Evolutionary conservation across 2,113 vertebrate species (phyloP), one percentile per base, ranked within the genome.

Genomic region (Aldabrachelys gigantea): DNA sequence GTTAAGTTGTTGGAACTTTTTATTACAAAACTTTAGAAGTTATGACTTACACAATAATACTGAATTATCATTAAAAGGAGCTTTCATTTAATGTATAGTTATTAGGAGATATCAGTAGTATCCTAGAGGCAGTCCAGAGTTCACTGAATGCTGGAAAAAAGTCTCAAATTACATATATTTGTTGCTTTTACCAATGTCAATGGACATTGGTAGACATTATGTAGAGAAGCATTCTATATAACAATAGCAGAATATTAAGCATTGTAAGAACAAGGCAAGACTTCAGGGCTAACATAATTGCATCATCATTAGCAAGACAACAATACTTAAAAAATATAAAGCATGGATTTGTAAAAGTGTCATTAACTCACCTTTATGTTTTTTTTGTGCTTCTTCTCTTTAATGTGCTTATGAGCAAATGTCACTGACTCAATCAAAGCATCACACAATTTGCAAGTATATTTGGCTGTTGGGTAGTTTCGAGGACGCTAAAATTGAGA

Each of bases 311-410:
- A 81, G 2, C 1, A 52, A 1, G 3, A 10, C 6, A 24, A 88
- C 9, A 9, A 89, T 31, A 19, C 5, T 72, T 88, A 80, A 21
- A 85, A 54, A 54, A 65, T 50, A 10, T n/a, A 14, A 7, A 65
- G 44, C 80, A 92, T 49, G 59, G 49, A 35, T 2, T 83, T 84
- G 35, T 82, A 35, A 19, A 78, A 16, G 41, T 89, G 41, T 25
- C 27, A 25, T 94, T 80, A 90, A 96, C 97, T 98, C 89, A 99
- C 99, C 99, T 98, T 99, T 29, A 99, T 95, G 93, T 87, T 99
- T 96, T 98, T 99, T 97, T 99, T 99, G 96, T 99, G 99, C 89
- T 99, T 98, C 94, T 99, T 99, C 93, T 99, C 99, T 98, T 98
- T 98, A 95, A 99, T 98, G 93, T 99, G 99, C 88, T 98, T 99